A percentile compares a stretch with the other conserved stretches of the same genome.
Conservation (phyloP, 2,888 invertebrate genomes). For the Chrysolina americana region DNA sequence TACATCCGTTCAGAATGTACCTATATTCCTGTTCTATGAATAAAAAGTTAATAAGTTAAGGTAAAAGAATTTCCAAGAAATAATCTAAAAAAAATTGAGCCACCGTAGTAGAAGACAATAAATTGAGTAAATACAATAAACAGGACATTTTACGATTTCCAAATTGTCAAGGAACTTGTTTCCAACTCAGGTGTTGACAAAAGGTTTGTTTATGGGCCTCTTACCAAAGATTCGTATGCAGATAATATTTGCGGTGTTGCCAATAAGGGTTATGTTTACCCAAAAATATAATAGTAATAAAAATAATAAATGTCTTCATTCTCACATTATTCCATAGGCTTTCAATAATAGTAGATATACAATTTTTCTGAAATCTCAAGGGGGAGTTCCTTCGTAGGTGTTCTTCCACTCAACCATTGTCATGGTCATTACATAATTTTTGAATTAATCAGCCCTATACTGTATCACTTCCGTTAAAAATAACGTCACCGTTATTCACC, state of each 20-base stretch:
- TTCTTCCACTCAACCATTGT: too few relatives aligned
- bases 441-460: too few relatives aligned
- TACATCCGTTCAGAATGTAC: conserved; percentile 43
- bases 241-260: conserved; percentile 55
- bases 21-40: conserved; percentile 49
- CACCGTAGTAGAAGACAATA: conserved; percentile 64
- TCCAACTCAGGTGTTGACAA: conserved; percentile 66
- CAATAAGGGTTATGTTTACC: conserved; percentile 26
- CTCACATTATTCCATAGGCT: too few relatives aligned
- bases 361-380: too few relatives aligned
- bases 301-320: too few relatives aligned
- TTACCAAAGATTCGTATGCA: conserved; percentile 63
- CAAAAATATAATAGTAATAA: conserved; percentile 4
- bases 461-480: too few relatives aligned
- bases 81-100: conserved; percentile 61
- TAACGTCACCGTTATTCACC: too few relatives aligned
- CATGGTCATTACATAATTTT: too few relatives aligned
- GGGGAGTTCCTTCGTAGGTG: too few relatives aligned
- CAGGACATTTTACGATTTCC: conserved; percentile 65
- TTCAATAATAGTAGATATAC: too few relatives aligned
- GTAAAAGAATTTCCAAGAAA: conserved; percentile 60
- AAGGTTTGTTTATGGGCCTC: conserved; percentile 65
- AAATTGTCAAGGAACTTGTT: conserved; percentile 61
- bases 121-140: conserved; percentile 67
- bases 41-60: conserved; percentile 51